Conservation (phyloP, 2,113 vertebrate species). For the Trematocara unimaculatum region DNA sequence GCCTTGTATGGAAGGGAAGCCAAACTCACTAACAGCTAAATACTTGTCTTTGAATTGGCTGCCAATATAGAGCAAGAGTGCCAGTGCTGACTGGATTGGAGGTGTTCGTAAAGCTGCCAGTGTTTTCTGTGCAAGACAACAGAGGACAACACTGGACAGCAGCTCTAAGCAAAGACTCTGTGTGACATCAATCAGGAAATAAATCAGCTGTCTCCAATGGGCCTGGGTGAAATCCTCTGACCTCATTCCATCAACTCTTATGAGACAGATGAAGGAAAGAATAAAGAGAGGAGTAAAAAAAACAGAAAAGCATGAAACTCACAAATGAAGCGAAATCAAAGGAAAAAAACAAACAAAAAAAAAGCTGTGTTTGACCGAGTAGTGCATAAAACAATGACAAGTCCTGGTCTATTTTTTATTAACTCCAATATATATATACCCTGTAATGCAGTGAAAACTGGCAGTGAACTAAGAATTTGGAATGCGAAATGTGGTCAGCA, state of each 20-base stretch:
- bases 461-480: background rate
- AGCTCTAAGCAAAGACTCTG: background rate
- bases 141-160: background rate
- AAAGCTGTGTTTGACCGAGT: background rate
- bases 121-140: background rate
- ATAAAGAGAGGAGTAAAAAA: background rate
- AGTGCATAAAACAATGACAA: background rate
- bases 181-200: slow-evolving; percentile 30
- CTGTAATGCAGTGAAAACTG: background rate
- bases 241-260: slow-evolving; percentile 45
- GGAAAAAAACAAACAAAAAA: accelerated
- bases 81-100: background rate
- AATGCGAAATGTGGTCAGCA: background rate
- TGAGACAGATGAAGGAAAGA: background rate
- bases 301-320: background rate
- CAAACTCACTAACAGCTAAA: slow-evolving; percentile 1
- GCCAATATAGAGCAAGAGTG: background rate
- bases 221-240: slow-evolving; percentile 44
- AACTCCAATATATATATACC: background rate
- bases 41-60: background rate
- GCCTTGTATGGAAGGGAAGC: background rate
- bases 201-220: slow-evolving; percentile 23
- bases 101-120: background rate
- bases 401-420: background rate
- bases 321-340: background rate